A percentile compares a stretch with the other conserved stretches of the same genome.
phyloP scores from a whole-genome alignment of 2,113 vertebrate genomes.

The Ophthalmolycus amberensis region DNA sequence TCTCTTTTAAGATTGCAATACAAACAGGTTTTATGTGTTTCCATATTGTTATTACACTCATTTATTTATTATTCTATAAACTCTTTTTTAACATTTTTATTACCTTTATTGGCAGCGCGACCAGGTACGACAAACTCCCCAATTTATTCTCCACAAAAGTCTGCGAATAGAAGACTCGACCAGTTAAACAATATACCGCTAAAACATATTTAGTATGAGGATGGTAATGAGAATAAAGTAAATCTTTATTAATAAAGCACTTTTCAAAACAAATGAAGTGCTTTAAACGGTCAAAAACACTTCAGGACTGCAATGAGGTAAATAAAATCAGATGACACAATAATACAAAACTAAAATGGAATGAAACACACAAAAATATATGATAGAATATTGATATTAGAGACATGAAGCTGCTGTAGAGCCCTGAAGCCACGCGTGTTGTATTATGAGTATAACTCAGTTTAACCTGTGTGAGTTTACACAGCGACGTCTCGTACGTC shows the following conservation, averaged over 20 bases:
- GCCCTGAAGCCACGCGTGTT: background rate
- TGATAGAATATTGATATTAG: too few species aligned
- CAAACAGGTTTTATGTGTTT: background rate
- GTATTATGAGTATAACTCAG: too few species aligned
- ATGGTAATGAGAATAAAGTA: background rate
- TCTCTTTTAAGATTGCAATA: too few species aligned
- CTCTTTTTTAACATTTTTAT: background rate
- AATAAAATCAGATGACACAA: background rate
- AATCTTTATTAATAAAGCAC: background rate
- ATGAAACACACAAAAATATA: too few species aligned
- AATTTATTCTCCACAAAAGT: conserved; percentile 77
- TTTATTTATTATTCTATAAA: background rate
- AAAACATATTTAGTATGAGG: background rate
- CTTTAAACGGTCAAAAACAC: background rate
- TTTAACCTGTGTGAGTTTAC: too few species aligned
- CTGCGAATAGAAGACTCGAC: conserved; percentile 42
- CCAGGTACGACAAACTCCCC: conserved; percentile 77
- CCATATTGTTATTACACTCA: background rate
- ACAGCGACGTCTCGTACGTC: too few species aligned
- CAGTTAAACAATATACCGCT: background rate
- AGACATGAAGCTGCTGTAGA: background rate
- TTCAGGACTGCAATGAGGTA: too few species aligned
- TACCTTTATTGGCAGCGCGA: conserved; percentile 81
- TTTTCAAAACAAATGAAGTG: background rate
- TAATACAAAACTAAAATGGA: background rate